phyloP scores from a whole-genome alignment of 2,888 invertebrate species.

The Callosobruchus maculatus region DNA sequence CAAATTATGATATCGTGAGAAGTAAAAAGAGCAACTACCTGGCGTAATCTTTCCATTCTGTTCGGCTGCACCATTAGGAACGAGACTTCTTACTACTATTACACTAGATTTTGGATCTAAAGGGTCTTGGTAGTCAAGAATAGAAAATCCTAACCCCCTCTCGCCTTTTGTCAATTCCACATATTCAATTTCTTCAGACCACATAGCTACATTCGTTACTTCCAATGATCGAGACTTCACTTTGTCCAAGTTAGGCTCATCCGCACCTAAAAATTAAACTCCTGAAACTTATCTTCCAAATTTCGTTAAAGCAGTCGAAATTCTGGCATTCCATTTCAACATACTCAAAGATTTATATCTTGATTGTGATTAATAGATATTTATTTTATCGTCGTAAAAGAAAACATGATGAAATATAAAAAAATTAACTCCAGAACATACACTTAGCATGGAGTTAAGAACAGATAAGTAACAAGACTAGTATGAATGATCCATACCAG shows the following conservation, averaged over 20 bases:
- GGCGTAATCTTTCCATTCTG: conserved; percentile 86
- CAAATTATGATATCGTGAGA: too few relatives aligned
- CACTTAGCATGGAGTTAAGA: too few relatives aligned
- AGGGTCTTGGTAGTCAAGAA: conserved; percentile 97
- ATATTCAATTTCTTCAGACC: conserved; percentile 91
- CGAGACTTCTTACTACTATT: conserved; percentile 94
- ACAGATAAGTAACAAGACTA: too few relatives aligned
- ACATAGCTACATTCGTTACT: conserved; percentile 93
- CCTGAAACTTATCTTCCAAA: neutral
- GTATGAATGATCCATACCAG: too few relatives aligned
- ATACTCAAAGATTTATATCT: too few relatives aligned
- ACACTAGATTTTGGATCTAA: conserved; percentile 92
- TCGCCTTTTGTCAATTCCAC: conserved; percentile 92
- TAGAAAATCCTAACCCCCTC: conserved; percentile 95
- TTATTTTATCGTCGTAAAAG: too few relatives aligned
- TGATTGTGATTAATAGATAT: too few relatives aligned
- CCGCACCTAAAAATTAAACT: conserved; percentile 51
- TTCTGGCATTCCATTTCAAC: too few relatives aligned
- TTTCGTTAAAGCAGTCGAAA: too few relatives aligned
- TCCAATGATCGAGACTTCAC: conserved; percentile 87
- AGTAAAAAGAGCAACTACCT: neutral
- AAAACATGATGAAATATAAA: too few relatives aligned
- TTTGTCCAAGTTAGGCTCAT: conserved; percentile 63
- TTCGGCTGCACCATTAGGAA: conserved; percentile 97
- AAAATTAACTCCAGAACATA: too few relatives aligned